Evolutionary conservation across 2,113 vertebrate genomes (phyloP), one percentile per base, ranked within the genome.

Genomic region (Rhipidura dahli): DNA sequence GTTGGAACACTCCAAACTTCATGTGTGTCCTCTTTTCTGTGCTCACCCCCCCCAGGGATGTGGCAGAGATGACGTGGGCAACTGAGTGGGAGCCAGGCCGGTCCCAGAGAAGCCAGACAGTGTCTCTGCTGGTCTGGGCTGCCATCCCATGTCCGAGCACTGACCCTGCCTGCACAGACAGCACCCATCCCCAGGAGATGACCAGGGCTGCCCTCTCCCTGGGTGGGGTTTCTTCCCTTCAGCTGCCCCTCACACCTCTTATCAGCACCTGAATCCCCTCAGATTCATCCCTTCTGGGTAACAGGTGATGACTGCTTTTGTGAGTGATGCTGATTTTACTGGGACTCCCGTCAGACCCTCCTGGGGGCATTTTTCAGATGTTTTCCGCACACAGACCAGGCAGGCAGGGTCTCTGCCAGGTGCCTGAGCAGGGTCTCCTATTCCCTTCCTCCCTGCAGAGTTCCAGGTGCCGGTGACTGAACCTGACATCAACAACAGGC

Each of bases 401-500:
- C 51, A 30, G 28, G 22, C 40, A 13, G 33, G 40, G 9, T 45
- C 31, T 30, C 49, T 28, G 14, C 28, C 37, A 1, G 33, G 6
- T 83, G 5, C 15, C 13, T 88, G 63, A 94, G 31, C 37, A 0
- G 23, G 5, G 0, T 44, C 22, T 65, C 30, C 16, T 24, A 2
- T 70, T 69, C 70, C 72, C n/a, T 90, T 87, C 77, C 75, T 89
- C 79, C 63, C 45, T 59, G 28, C 98, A 99, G 99, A 99, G 98
- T 98, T 99, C 96, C 99, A 99, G 97, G 97, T 99, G 82, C 98
- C 99, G 2, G 99, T 98, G 98, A 99, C 98, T 61, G 99, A 99
- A 98, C 99, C 99, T 45, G 99, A 99, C 97, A 99, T 99, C 98
- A 99, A 99, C 98, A 99, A 99, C 96, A 99, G 99, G 89, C 98